A percentile compares a stretch with the other conserved stretches of the same genome.
phyloP scores from a whole-genome alignment of 2,113 vertebrate genomes.

The Nesogale talazaci region DNA sequence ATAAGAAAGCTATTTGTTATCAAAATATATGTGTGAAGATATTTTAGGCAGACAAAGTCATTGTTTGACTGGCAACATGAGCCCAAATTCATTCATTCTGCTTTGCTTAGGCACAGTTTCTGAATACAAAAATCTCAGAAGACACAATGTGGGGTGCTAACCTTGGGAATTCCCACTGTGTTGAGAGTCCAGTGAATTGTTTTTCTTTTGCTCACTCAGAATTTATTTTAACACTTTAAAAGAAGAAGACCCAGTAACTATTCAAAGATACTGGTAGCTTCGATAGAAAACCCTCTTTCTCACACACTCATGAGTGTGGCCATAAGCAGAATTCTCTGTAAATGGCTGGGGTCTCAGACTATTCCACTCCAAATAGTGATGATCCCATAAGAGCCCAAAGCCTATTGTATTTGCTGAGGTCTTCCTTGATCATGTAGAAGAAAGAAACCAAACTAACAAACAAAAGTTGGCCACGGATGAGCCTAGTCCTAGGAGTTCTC shows the following conservation, averaged over 20 bases:
- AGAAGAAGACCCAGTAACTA: background rate
- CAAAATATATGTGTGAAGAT: background rate
- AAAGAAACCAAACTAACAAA: no score
- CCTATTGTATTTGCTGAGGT: no score
- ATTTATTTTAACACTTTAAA: conserved; percentile 52
- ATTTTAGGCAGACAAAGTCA: background rate
- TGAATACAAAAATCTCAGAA: background rate
- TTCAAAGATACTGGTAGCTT: background rate
- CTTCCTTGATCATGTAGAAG: no score
- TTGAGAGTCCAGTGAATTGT: conserved; percentile 48
- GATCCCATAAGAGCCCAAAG: no score
- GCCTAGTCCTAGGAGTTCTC: no score
- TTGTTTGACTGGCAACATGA: background rate
- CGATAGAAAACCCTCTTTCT: conserved; percentile 4
- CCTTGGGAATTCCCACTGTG: conserved; percentile 1
- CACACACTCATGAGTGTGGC: background rate
- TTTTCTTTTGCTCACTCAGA: conserved; percentile 37
- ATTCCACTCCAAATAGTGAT: no score
- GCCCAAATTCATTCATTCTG: background rate
- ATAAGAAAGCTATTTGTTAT: no score
- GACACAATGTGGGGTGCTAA: background rate
- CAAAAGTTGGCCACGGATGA: no score
- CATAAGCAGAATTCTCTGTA: background rate
- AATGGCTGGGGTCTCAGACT: background rate
- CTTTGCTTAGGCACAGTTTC: background rate